A percentile compares a stretch with the other conserved stretches of the same genome.
Conservation (phyloP, 35 echinoderm and acorn worm genomes). For the Acanthaster planci region DNA sequence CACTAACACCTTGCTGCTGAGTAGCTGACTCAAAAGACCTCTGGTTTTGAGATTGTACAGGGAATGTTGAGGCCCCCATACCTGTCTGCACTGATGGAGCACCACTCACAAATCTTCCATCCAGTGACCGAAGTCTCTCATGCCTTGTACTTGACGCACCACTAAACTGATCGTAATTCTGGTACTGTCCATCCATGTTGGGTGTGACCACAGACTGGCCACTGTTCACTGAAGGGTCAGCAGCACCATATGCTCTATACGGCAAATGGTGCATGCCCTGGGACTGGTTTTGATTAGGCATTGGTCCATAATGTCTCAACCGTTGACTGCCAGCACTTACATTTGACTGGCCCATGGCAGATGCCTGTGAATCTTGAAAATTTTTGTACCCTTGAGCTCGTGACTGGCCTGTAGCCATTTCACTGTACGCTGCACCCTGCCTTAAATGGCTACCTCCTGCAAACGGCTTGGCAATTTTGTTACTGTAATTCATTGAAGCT, state of each 20-base stretch:
- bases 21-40: slow-evolving; percentile 20
- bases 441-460: neutral
- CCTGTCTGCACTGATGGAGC: slow-evolving; percentile 12
- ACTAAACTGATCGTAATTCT: slow-evolving; percentile 8
- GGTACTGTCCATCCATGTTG: slow-evolving; percentile 16
- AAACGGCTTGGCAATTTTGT: slow-evolving; percentile 41
- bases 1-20: neutral
- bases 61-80: neutral
- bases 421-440: slow-evolving; percentile 17
- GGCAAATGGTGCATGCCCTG: neutral
- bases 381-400: slow-evolving; percentile 26
- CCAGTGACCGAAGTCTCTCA: neutral
- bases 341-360: slow-evolving; percentile 21
- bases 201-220: neutral
- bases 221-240: slow-evolving; percentile 28
- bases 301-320: slow-evolving; percentile 67
- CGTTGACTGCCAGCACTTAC: slow-evolving; percentile 31
- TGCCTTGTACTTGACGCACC: neutral
- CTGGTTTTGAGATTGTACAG: slow-evolving; percentile 11
- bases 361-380: neutral
- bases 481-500: slow-evolving; percentile 26
- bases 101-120: slow-evolving; percentile 20
- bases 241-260: neutral
- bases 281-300: slow-evolving; percentile 49
- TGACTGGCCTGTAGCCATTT: slow-evolving; percentile 6